Base-by-base conservation (phyloP, 2,113 vertebrate genomes). In the Centropristis striata region DNA sequence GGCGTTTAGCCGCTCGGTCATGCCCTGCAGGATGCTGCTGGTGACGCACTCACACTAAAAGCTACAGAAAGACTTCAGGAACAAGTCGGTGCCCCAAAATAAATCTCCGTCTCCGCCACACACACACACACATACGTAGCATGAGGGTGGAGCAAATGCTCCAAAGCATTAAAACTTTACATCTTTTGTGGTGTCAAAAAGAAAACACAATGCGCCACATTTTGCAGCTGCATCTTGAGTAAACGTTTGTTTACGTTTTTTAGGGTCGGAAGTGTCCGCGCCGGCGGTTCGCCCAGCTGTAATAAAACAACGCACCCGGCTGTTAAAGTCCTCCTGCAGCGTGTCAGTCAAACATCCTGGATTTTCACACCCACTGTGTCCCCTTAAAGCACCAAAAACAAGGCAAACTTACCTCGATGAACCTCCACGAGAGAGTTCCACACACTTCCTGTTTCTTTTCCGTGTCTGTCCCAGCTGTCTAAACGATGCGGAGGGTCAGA, bases 361-460 rank as follows among this genome's bases (percentile, higher is more conserved):
- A 44, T 68, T 3, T 64, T 23, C 9, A 12, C 15, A 21, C 49
- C 13, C 59, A 46, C 39, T 20, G 15, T 6, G 6, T 4, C 41
- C 49, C 37, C 8, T 32, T 2, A 6, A 74, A 68, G 51, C 58
- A 69, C 46, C 5, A 1, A 27, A 8, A 15, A 25, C 23, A 32
- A 37, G 23, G 4, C 49, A 49, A 51, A 76, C 88, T 89, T 49
- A 92, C 90, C 86, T 65, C 53, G 2, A 14, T 3, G 44, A 47
- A 4, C 5, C 59, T 21, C 15, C 44, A 2, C 2, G 8, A 23
- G 44, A 58, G 50, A 44, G 27, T 37, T 63, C 49, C 58, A 20
- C 8, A 21, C 84, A 86, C 92, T 92, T 93, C 91, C 89, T 84
- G 83, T 50, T 85, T 66, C 15, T 18, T 18, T 5, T 5, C 8